Percentiles rank a stretch among this genome's conserved stretches.
Evolutionary conservation across 2,113 vertebrate species (phyloP).

Genomic region (Pteronura brasiliensis): DNA sequence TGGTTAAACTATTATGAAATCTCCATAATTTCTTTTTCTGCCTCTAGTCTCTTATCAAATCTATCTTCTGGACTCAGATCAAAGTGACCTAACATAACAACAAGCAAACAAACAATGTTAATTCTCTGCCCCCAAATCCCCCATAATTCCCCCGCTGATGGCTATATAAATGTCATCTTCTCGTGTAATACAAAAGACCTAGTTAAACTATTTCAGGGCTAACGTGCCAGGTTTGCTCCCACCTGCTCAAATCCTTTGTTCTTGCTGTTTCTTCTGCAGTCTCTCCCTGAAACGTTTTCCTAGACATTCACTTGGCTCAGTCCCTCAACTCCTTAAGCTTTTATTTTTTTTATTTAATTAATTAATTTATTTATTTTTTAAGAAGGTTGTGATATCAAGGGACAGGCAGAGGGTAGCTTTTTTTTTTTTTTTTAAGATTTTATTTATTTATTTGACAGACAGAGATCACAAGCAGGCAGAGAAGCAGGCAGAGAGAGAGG

Average conservation of each 20-base stretch:
- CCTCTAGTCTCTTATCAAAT: background rate
- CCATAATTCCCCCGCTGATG: background rate
- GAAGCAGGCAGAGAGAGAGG: too few relatives aligned
- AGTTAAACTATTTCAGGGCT: background rate
- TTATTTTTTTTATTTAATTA: too few relatives aligned
- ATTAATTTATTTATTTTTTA: too few relatives aligned
- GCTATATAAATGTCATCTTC: background rate
- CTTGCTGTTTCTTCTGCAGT: background rate
- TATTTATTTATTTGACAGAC: too few relatives aligned
- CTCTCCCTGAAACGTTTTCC: background rate
- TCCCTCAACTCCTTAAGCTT: background rate
- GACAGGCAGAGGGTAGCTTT: too few relatives aligned
- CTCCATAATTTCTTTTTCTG: background rate
- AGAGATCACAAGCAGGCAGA: too few relatives aligned
- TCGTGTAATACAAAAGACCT: background rate
- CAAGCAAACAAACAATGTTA: background rate
- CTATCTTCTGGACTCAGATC: background rate
- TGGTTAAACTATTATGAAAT: background rate
- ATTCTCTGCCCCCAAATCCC: background rate
- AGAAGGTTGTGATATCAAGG: too few relatives aligned
- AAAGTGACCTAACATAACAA: background rate
- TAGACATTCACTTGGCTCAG: background rate
- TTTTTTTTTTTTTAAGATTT: too few relatives aligned
- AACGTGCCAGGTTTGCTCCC: background rate
- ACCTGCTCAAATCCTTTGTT: background rate